Conservation (phyloP, 2,113 vertebrate species). For the Pluvianellus socialis region DNA sequence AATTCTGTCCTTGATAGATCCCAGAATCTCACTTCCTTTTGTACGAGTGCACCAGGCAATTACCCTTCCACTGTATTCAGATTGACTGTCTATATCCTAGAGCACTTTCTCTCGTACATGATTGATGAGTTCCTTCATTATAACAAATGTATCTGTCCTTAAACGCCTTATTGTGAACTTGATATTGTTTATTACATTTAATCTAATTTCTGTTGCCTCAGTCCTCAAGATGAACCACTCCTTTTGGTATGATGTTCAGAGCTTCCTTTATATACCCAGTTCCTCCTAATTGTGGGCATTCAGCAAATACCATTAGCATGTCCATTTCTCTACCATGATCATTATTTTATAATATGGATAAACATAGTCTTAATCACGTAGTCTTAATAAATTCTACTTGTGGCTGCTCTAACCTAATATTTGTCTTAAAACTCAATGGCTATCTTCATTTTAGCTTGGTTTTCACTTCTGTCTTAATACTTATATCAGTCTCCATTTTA, state of each 20-base stretch:
- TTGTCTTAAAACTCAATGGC: neutral
- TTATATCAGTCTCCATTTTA: neutral
- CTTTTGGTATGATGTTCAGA: neutral
- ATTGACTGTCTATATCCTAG: neutral
- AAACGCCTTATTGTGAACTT: neutral
- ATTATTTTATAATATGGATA: neutral
- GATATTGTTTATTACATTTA: neutral
- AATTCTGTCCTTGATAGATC: neutral
- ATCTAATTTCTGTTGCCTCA: neutral
- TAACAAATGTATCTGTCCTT: neutral
- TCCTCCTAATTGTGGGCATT: neutral
- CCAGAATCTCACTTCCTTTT: neutral
- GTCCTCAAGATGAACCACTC: neutral
- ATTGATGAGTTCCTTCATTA: neutral
- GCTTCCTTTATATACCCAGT: neutral
- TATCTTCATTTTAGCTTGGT: neutral
- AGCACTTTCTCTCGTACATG: neutral
- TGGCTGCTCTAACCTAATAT: neutral
- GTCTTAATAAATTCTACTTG: neutral
- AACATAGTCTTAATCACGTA: neutral
- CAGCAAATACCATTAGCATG: neutral
- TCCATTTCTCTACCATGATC: neutral
- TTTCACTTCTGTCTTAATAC: neutral
- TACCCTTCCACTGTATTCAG: neutral
- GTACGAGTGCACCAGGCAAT: neutral